A percentile compares a stretch with the other conserved stretches of the same genome.
Conservation (phyloP, 2,888 invertebrate genomes). For the Dryadula phaetusa region DNA sequence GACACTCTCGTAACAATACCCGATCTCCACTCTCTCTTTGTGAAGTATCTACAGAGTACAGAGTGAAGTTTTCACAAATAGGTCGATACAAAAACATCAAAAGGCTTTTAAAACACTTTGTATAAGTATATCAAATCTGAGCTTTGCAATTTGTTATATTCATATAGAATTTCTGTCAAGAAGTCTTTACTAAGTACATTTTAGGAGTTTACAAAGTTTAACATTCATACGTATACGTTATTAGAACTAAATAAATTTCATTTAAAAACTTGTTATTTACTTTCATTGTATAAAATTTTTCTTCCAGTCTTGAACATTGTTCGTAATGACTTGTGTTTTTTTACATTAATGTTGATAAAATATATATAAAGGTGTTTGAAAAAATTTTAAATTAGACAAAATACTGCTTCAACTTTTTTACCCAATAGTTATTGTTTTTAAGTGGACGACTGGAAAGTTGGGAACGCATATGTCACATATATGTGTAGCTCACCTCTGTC, state of each 20-base stretch:
- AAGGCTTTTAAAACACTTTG: slow-evolving; percentile 12
- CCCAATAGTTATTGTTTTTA: too few species aligned
- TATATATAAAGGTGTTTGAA: background rate
- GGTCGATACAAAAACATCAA: slow-evolving; percentile 22
- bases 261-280: too few species aligned
- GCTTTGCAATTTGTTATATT: slow-evolving; percentile 10
- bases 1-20: slow-evolving; percentile 41
- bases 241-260: background rate
- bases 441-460: too few species aligned
- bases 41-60: slow-evolving; percentile 13
- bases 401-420: too few species aligned
- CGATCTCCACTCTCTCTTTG: slow-evolving; percentile 23
- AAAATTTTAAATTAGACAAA: too few species aligned
- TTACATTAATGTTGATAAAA: background rate
- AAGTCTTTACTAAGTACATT: background rate
- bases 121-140: background rate
- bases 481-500: background rate
- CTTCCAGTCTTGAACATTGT: too few species aligned
- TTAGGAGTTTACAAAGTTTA: background rate
- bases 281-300: too few species aligned
- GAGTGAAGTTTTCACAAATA: slow-evolving; percentile 11
- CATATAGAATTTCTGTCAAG: background rate
- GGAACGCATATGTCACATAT: too few species aligned
- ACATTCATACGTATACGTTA: background rate
- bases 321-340: too few species aligned